phyloP scores from a whole-genome alignment of 2,797 vertebrate species.

The Lepus townsendii region DNA sequence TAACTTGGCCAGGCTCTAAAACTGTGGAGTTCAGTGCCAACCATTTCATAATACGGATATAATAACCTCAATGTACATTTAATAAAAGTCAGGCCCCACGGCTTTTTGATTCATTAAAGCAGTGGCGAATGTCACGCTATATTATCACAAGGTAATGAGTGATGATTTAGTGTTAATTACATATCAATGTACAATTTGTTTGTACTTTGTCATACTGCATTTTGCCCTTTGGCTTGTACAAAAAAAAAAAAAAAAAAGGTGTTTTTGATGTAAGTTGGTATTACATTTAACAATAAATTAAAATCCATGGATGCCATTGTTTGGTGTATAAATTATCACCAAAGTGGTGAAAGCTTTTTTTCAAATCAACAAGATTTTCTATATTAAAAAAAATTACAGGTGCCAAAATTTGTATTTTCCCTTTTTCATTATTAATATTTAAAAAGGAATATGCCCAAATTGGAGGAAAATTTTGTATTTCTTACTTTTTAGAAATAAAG shows the following conservation, averaged over 20 bases:
- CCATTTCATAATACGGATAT: constrained; percentile 78
- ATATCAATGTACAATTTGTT: constrained; percentile 83
- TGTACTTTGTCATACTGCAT: constrained; percentile 73
- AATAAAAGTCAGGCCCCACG: constrained; percentile 85
- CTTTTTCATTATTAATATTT: not conserved
- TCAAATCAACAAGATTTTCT: not conserved
- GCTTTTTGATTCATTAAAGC: constrained; percentile 86
- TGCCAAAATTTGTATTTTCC: not conserved
- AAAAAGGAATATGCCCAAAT: not conserved
- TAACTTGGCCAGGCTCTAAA: constrained; percentile 78
- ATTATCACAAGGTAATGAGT: constrained; percentile 88
- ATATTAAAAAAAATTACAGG: constrained; percentile 61
- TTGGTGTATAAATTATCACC: constrained; percentile 37
- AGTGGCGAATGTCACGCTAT: constrained; percentile 82
- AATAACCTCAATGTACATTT: constrained; percentile 84
- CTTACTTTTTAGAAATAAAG: constrained; percentile 40
- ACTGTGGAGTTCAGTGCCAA: constrained; percentile 74
- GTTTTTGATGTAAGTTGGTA: constrained; percentile 45
- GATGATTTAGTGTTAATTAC: constrained; percentile 88
- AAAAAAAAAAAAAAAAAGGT: constrained; percentile 36
- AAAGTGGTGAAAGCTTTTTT: not conserved
- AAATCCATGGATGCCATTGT: constrained; percentile 57
- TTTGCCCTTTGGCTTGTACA: constrained; percentile 68
- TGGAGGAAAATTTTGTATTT: not conserved
- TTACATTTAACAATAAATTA: constrained; percentile 71